phyloP scores from a whole-genome alignment of 1,140 invertebrate species.

The Hylaeus anthracinus region DNA sequence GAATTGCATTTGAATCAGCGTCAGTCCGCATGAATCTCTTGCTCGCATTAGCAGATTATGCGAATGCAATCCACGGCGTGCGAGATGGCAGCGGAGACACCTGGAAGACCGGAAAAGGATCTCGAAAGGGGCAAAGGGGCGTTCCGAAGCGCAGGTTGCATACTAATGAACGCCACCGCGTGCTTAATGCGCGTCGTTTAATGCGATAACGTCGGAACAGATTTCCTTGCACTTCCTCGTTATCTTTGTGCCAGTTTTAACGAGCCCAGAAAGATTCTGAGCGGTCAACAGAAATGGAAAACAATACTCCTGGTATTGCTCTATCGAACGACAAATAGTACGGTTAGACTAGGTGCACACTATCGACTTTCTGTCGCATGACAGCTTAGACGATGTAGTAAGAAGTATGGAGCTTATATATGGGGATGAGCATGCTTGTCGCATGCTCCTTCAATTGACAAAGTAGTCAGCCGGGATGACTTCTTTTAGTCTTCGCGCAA shows the following conservation, averaged over 20 bases:
- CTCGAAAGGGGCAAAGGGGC: not conserved
- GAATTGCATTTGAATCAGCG: not conserved
- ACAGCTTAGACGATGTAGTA: too few relatives aligned
- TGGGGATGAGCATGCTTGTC: too few relatives aligned
- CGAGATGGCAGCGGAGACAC: not conserved
- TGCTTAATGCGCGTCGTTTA: constrained; percentile 1
- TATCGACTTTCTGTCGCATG: too few relatives aligned
- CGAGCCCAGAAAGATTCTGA: not conserved
- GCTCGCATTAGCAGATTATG: not conserved
- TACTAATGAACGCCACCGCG: not conserved
- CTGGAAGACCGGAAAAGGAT: not conserved
- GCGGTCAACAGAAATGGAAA: not conserved
- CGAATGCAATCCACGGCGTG: not conserved
- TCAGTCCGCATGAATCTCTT: constrained; percentile 38
- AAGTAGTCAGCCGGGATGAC: too few relatives aligned
- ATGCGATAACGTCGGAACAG: not conserved
- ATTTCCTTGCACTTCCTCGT: not conserved
- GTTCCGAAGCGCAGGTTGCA: not conserved
- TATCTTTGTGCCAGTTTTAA: not conserved
- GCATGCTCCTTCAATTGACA: too few relatives aligned
- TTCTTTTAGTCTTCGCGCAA: too few relatives aligned
- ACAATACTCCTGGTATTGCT: too few relatives aligned
- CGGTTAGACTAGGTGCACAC: too few relatives aligned
- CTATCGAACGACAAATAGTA: too few relatives aligned
- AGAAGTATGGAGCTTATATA: too few relatives aligned